These are phyloP conservation scores for Bombus huntii DNA, from an alignment of 1,140 invertebrate species.

Conservation along the genomic window DNA sequence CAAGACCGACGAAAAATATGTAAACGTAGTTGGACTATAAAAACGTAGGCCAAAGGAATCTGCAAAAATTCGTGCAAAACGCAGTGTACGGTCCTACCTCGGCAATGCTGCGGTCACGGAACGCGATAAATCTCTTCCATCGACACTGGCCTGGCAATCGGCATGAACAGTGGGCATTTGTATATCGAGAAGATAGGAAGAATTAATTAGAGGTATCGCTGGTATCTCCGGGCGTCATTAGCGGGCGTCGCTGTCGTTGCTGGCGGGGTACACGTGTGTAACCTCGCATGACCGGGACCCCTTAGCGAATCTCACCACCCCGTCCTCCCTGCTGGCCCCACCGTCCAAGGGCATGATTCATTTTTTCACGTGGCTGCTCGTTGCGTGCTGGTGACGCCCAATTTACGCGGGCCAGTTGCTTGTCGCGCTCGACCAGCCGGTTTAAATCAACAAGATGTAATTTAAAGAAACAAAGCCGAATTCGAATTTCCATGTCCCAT, in stretches of 20 bases:
- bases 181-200: conserved; percentile 76
- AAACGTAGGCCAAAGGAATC: background rate
- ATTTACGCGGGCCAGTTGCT: conserved; percentile 51
- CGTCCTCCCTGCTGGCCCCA: conserved; percentile 23
- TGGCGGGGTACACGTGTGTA: conserved; percentile 57
- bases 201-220: conserved; percentile 80
- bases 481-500: background rate
- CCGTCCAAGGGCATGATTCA: conserved; percentile 53
- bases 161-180: conserved; percentile 70
- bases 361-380: conserved; percentile 49
- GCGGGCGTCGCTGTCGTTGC: conserved; percentile 68
- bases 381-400: conserved; percentile 62
- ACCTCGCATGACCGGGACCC: conserved; percentile 64
- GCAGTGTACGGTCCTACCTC: background rate
- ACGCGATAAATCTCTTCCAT: conserved; percentile 63
- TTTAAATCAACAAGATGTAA: conserved; percentile 49
- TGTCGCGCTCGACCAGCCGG: conserved; percentile 29
- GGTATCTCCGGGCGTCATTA: conserved; percentile 77
- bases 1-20: no score
- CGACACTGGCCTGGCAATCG: conserved; percentile 57
- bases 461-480: background rate
- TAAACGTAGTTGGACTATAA: no score
- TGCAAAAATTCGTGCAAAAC: conserved; percentile 1
- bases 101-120: conserved; percentile 52
- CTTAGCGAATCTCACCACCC: conserved; percentile 62